phyloP scores from a whole-genome alignment of 2,797 vertebrate genomes.

The Mormyrus hasselquistii region DNA sequence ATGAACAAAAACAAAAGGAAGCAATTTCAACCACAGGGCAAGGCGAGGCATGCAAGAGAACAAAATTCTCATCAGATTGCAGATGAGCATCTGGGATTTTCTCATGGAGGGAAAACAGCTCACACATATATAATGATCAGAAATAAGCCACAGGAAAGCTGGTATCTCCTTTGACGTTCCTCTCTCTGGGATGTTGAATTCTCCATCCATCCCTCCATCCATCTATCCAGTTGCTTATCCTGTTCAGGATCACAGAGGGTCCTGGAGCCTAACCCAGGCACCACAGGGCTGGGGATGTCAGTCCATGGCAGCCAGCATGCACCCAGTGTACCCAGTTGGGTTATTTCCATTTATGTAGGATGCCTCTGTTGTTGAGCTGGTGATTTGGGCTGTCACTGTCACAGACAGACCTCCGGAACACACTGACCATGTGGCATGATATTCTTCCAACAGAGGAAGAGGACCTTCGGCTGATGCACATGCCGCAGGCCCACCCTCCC shows the following conservation, averaged over 20 bases:
- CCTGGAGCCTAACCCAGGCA: background rate
- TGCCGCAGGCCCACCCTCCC: background rate
- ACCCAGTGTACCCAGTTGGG: background rate
- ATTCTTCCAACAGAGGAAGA: constrained; percentile 4
- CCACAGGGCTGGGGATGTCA: background rate
- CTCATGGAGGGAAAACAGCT: background rate
- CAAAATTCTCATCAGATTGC: background rate
- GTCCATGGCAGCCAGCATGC: background rate
- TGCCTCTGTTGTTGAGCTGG: background rate
- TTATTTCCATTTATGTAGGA: background rate
- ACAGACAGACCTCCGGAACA: background rate
- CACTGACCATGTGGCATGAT: background rate
- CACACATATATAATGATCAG: background rate
- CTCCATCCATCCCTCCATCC: background rate
- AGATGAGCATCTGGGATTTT: background rate
- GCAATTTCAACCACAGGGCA: background rate
- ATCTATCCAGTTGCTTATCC: background rate
- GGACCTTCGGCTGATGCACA: background rate
- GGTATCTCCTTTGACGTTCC: background rate
- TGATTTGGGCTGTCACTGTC: background rate
- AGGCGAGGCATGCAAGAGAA: background rate
- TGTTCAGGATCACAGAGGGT: background rate
- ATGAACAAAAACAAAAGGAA: background rate
- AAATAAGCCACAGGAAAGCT: background rate
- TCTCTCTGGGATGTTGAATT: background rate